Evolutionary conservation across 2,888 invertebrate genomes (phyloP).

Genomic region (Pachliopta kotzebuea): DNA sequence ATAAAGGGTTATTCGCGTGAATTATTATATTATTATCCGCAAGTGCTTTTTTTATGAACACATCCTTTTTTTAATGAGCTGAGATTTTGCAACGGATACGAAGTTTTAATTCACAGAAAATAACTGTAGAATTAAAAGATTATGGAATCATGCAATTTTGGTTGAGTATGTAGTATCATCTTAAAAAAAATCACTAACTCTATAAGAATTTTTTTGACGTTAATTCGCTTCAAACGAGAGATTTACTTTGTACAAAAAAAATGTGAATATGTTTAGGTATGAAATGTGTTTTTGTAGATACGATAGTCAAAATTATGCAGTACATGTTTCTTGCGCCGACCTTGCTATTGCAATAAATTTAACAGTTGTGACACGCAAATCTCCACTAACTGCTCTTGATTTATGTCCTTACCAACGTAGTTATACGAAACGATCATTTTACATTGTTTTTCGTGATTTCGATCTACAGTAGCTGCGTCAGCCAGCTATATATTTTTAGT

Average conservation of each 20-base stretch:
- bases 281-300: conserved; percentile 11
- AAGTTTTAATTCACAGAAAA: too few species aligned
- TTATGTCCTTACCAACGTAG: conserved; percentile 46
- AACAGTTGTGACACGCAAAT: conserved; percentile 70
- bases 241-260: not conserved
- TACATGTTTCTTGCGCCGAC: conserved; percentile 47
- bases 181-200: too few species aligned
- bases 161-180: too few species aligned
- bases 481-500: not conserved
- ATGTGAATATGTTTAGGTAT: not conserved
- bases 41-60: conserved; percentile 32
- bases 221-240: too few species aligned
- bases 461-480: conserved; percentile 27
- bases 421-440: conserved; percentile 44
- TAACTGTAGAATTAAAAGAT: too few species aligned
- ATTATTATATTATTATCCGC: conserved; percentile 54
- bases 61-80: conserved; percentile 17
- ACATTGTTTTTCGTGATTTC: conserved; percentile 39
- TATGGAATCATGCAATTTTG: too few species aligned
- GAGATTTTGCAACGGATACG: conserved; percentile 7
- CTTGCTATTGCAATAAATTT: conserved; percentile 65
- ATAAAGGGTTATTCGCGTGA: conserved; percentile 61
- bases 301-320: conserved; percentile 29
- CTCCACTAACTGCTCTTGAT: conserved; percentile 65
- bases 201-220: too few species aligned